Evolutionary conservation across 1,140 invertebrate species (phyloP).

Genomic region (Zelostemma sp.): DNA sequence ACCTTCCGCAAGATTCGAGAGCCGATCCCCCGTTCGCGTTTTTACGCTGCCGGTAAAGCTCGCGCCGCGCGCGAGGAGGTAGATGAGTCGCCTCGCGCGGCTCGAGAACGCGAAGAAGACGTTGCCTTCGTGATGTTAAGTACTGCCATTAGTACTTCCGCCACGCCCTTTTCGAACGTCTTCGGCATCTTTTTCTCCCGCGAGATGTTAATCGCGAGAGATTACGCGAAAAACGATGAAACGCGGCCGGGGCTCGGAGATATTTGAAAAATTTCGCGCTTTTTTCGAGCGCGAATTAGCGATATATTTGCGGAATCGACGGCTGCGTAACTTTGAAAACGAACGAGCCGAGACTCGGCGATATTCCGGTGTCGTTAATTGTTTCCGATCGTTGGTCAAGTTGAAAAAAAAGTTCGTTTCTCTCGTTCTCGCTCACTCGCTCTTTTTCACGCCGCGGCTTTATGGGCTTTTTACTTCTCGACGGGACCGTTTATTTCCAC

Average conservation of each 20-base stretch:
- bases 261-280: neutral
- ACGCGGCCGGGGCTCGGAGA: too few relatives aligned
- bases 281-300: constrained; percentile 11
- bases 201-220: too few relatives aligned
- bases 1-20: constrained; percentile 58
- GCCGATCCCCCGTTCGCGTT: constrained; percentile 26
- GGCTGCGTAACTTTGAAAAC: constrained; percentile 27
- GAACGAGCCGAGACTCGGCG: constrained; percentile 29
- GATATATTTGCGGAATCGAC: constrained; percentile 20
- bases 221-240: too few relatives aligned
- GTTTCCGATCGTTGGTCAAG: constrained; percentile 42
- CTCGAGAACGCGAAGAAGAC: constrained; percentile 13
- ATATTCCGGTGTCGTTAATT: constrained; percentile 44
- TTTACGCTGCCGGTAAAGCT: too few relatives aligned
- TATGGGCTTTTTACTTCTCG: constrained; percentile 28
- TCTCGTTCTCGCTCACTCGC: constrained; percentile 7
- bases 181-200: too few relatives aligned
- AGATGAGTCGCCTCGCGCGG: too few relatives aligned
- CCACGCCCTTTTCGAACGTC: constrained; percentile 2
- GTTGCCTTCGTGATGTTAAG: too few relatives aligned
- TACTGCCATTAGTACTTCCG: neutral
- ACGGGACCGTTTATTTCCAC: constrained; percentile 26
- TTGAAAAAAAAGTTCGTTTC: constrained; percentile 17
- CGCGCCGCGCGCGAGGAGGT: too few relatives aligned
- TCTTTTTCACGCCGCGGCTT: constrained; percentile 32